Percentiles rank a stretch among this genome's conserved stretches.
phyloP scores from a whole-genome alignment of 2,113 vertebrate species.

The Neodontobutis hainanensis region DNA sequence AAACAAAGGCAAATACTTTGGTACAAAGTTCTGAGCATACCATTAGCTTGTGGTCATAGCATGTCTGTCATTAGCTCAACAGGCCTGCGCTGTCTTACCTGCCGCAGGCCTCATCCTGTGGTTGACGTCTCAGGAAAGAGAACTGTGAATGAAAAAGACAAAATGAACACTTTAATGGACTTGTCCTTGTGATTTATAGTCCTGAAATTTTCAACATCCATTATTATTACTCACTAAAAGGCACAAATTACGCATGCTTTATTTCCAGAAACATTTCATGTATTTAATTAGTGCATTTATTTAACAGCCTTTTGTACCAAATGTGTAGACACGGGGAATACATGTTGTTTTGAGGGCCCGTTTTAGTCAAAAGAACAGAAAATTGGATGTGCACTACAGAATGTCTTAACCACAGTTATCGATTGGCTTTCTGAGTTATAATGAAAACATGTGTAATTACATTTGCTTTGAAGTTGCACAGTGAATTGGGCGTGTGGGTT shows the following conservation, averaged over 20 bases:
- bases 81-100: slow-evolving; percentile 78
- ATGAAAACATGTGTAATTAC: slow-evolving; percentile 72
- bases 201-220: not conserved
- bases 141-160: slow-evolving; percentile 74
- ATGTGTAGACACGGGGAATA: slow-evolving; percentile 13
- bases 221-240: slow-evolving; percentile 1
- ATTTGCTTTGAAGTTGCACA: slow-evolving; percentile 71
- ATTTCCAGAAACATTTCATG: not conserved
- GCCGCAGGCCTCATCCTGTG: slow-evolving; percentile 87
- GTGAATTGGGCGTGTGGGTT: slow-evolving; percentile 68
- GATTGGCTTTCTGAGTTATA: slow-evolving; percentile 63
- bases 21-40: not conserved
- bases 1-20: slow-evolving; percentile 26
- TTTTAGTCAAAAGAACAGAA: slow-evolving; percentile 33
- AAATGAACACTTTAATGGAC: slow-evolving; percentile 33
- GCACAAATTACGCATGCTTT: not conserved
- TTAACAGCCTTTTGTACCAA: not conserved
- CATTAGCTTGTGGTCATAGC: not conserved
- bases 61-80: slow-evolving; percentile 20
- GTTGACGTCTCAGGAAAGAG: slow-evolving; percentile 91
- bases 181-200: not conserved
- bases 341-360: slow-evolving; percentile 25
- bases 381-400: slow-evolving; percentile 38
- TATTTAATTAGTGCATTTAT: slow-evolving; percentile 26
- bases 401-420: slow-evolving; percentile 58